Conservation (phyloP, 2,888 invertebrate species). For the Volucella zonaria region DNA sequence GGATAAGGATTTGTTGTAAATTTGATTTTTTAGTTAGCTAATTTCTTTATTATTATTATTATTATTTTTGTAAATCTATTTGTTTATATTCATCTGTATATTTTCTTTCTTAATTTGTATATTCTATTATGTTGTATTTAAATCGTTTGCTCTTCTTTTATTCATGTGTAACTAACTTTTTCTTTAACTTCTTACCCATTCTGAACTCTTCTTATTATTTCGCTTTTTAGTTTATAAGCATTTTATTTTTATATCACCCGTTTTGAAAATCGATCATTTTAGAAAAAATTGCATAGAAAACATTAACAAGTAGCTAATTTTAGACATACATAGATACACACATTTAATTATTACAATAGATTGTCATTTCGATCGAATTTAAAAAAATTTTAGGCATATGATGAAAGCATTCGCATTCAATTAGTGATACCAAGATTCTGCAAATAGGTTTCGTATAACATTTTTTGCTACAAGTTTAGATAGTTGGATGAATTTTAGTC, state of each 20-base stretch:
- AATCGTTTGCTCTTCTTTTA: neutral
- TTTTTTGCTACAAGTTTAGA: too few relatives aligned
- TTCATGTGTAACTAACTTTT: conserved; percentile 20
- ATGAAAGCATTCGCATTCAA: neutral
- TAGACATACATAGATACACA: neutral
- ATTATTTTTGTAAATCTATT: neutral
- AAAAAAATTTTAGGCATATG: too few relatives aligned
- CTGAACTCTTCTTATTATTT: neutral
- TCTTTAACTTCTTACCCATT: conserved; percentile 1
- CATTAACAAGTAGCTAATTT: conserved; percentile 1
- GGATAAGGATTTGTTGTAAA: conserved; percentile 22
- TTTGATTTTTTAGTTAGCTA: conserved; percentile 26
- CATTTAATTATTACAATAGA: neutral
- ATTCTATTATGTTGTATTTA: too few relatives aligned
- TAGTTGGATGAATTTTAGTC: too few relatives aligned
- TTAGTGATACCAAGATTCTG: too few relatives aligned
- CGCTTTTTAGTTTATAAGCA: neutral
- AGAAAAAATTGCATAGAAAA: conserved; percentile 3
- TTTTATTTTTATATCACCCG: conserved; percentile 6
- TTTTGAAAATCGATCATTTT: conserved; percentile 12
- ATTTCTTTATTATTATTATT: neutral
- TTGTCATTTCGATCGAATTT: too few relatives aligned
- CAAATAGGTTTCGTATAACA: too few relatives aligned
- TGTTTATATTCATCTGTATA: neutral
- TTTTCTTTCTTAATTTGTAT: neutral